Base-by-base conservation (phyloP, 2,113 vertebrate genomes). In the Macquaria australasica region DNA sequence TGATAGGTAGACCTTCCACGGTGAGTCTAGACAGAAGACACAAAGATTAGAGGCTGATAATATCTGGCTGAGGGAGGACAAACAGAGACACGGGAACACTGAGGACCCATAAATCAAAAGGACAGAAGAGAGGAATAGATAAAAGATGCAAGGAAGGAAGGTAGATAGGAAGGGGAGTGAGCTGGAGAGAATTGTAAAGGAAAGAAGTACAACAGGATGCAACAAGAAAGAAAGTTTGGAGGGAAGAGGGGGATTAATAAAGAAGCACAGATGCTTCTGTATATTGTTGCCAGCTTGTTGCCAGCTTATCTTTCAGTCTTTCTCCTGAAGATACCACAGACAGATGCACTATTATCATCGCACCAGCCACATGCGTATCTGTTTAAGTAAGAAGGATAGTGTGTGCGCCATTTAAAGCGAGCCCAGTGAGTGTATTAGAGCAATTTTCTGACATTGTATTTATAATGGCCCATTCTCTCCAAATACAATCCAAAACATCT, bases 1-100 rank as follows among this genome's bases (percentile, higher is more conserved):
- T 0, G 97, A 96, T 34, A 98, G 94, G 88, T 98, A 97, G 63
- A 98, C 96, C 90, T 97, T 99, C 98, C 98, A 99, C 0, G 98
- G 98, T 12, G 98, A 99, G 93, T 99, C 98, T 99, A 90, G 71
- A 93, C 73, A 87, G 23, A 79, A 77, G 83, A 72, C 25, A 81
- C 28, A 48, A 10, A 84, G 84, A 88, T 89, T 77, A 93, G 91
- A 77, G 50, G 64, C 50, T 34, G 88, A 92, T 90, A 43, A 41
- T 45, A 87, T 87, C 85, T 75, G 73, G 83, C 56, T 68, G 81
- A 77, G 73, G 82, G 72, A 88, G 79, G 73, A 88, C 82, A 82
- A 87, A 78, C 50, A 73, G 45, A 84, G 77, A 63, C 72, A 80
- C 23, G 0, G 70, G 64, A 51, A 81, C 73, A 87, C 39, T 82